Evolutionary conservation across 2,113 vertebrate genomes (phyloP), one percentile per base, ranked within the genome.

Genomic region (Xyrauchen texanus): DNA sequence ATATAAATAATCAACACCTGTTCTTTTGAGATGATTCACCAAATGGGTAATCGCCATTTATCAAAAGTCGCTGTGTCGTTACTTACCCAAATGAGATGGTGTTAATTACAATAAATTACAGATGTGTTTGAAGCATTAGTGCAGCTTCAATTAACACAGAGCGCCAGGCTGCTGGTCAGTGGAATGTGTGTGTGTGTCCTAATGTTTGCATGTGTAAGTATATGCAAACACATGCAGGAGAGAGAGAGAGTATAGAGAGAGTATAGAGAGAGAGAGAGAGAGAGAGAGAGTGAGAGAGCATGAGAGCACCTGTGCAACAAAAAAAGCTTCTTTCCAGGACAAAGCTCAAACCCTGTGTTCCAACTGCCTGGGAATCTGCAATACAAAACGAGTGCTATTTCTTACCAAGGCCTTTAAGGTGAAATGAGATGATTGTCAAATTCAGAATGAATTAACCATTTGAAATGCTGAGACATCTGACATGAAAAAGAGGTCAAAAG

Each of bases 81-180:
- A 89, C 88, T 87, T 88, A 88, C 85, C 86, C 86, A 88, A 91
- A 90, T 91, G 87, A 91, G 87, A 90, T 63, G 62, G 79, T 57
- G 81, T 85, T 91, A 91, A 92, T 90, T 90, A 88, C 86, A 86
- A 85, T 90, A 86, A 91, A 91, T 88, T 90, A 88, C 90, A 85
- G 83, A 79, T 85, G 90, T 86, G 84, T 89, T 90, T 88, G 88
- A 89, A 87, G 77, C 86, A 90, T 91, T 91, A 90, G 87, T 88
- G 88, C 85, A 82, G 89, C 87, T 85, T 85, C 77, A 9, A 63
- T 86, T 80, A 85, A 85, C 85, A 88, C 85, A 86, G 81, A 82
- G 67, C 13, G 8, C 68, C 45, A 65, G 62, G 81, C 68, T 73
- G 71, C 53, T 84, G 85, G 85, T 85, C 81, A 80, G 21, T 71